Evolutionary conservation across 1,140 invertebrate species (phyloP), one percentile per base, ranked within the genome.

Genomic region (Triops cancriformis): DNA sequence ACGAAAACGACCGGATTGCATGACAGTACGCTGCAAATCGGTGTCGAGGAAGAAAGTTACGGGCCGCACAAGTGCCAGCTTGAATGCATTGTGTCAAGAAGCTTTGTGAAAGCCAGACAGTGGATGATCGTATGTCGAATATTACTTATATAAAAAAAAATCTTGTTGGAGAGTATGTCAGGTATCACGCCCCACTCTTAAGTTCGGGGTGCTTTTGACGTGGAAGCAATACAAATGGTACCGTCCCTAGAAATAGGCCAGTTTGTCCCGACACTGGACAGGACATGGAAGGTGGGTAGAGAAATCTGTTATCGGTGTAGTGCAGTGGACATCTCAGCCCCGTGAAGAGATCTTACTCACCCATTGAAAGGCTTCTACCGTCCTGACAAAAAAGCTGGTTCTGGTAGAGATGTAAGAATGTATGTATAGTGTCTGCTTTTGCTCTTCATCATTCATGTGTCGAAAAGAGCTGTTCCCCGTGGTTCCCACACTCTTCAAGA

Each of bases 391-490:
- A 64, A 23, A 18, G 14, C 23, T 64, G n/a, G 51, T 23, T 64
- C 51, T 64, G 51, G 51, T 37, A 64, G 51, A 64, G 14, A 23
- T 64, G 23, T 64, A 64, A 23, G 51, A 64, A 23, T 64, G 23
- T 23, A 64, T 23, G 14, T 64, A 64, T 64, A 64, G 51, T 64
- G 51, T 64, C 51, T 7, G 51, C 51, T 23, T 64, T 18, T 64
- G 14, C 51, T 64, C 51, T 64, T 64, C 51, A 64, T 64, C 51
- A 64, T n/a, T 23, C 51, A 64, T 64, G 51, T 64, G 51, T 64
- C 51, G 14, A 64, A 64, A 64, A 64, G 51, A 64, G 51, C 51
- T 64, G 51, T 64, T 64, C 51, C 51, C 14, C 18, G 14, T 64
- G 51, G 51, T 64, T 64, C 51, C 51, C 51, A 64, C 51, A 64